phyloP scores from a whole-genome alignment of 2,888 invertebrate species.

The Phragmatobia fuliginosa region DNA sequence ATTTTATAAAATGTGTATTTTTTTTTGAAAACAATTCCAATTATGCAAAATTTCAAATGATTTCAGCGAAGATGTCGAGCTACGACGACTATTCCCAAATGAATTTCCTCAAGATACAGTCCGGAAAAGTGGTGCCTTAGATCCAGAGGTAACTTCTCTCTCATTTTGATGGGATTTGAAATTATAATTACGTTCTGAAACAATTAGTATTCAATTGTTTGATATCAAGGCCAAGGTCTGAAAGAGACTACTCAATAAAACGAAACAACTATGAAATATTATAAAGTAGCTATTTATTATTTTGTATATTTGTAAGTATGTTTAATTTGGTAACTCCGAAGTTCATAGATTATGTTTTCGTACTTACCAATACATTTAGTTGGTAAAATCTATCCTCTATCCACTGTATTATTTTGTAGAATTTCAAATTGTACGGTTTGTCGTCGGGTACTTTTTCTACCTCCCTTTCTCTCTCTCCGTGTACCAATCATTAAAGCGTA shows the following conservation, averaged over 20 bases:
- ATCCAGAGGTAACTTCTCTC: constrained; percentile 68
- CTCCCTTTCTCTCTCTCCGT: too few species aligned
- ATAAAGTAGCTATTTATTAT: too few species aligned
- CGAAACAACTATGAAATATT: too few species aligned
- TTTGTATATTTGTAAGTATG: too few species aligned
- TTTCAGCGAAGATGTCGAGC: constrained; percentile 78
- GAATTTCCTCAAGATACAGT: constrained; percentile 80
- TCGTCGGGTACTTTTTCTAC: too few species aligned
- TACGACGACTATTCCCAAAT: constrained; percentile 75
- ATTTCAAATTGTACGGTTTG: too few species aligned
- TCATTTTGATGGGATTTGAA: not conserved
- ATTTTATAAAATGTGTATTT: too few species aligned
- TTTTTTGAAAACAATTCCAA: not conserved
- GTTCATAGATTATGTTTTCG: not conserved
- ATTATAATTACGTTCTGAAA: not conserved
- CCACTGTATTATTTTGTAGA: too few species aligned
- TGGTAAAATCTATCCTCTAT: too few species aligned
- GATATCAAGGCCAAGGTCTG: not conserved
- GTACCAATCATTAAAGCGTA: too few species aligned
- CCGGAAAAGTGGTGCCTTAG: constrained; percentile 68
- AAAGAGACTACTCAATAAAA: not conserved
- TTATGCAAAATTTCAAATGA: not conserved
- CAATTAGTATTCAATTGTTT: not conserved
- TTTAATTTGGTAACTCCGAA: too few species aligned
- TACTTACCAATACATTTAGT: too few species aligned